Evolutionary conservation across 2,888 invertebrate species (phyloP), one percentile per base, ranked within the genome.

Genomic region (Schrankia costaestrigalis): DNA sequence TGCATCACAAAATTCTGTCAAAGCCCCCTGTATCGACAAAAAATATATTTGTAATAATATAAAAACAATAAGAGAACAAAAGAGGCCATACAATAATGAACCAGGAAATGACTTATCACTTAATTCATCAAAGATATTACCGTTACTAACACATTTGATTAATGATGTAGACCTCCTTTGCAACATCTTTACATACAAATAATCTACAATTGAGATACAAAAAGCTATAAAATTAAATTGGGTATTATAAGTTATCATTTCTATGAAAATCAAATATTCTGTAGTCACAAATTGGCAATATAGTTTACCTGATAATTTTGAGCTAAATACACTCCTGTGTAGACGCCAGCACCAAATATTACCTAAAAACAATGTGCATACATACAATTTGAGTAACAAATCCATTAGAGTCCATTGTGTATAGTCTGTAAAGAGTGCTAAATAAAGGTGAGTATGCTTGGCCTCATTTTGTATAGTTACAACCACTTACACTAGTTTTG

Each of bases 291-390:
- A 18, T 18, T 18, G 18, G n/a, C 17, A 17, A 18, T 12, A 11
- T 4, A 15, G 4, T 10, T 37, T 93, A 57, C 56, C 56, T 57
- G 30, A 23, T 56, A 56, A 26, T 54, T 94, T 85, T 94, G 94
- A 54, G 90, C 90, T 51, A 93, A 60, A 65, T 93, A 94, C 32
- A 94, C 89, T 25, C 94, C 94, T 28, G 92, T 86, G 68, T 94
- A 94, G 25, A 94, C 71, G 19, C 94, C 94, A 43, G 91, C 63
- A 14, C 92, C 85, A 71, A 94, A 92, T 35, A 91, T 90, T 37
- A 93, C 56, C 94, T 94, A 77, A 46, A 91, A 90, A 61, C 18
- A 34, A 31, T 29, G 12, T 6, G 11, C 6, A 26, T 25, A 23
- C 17, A 29, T 21, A 30, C 8, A 25, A 10, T 6, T 30, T 21